A percentile compares a stretch with the other conserved stretches of the same genome.
Conservation (phyloP, 2,113 vertebrate genomes). For the Tichodroma muraria region DNA sequence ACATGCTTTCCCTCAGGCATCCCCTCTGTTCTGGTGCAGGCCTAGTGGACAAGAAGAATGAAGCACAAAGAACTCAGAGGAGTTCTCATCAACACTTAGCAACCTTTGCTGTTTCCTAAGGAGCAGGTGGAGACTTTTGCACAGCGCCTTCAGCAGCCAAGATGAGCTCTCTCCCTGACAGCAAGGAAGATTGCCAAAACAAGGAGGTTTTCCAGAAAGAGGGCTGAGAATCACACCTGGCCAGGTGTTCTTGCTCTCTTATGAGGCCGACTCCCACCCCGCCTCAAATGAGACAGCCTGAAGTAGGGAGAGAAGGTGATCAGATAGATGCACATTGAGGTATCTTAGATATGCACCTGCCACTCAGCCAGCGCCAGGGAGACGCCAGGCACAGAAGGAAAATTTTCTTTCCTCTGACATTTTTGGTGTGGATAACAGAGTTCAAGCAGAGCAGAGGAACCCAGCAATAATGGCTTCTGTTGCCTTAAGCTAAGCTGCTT, state of each 20-base stretch:
- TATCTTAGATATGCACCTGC: constrained; percentile 57
- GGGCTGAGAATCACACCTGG: neutral
- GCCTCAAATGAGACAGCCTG: neutral
- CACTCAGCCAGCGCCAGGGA: constrained; percentile 14
- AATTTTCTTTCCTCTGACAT: constrained; percentile 13
- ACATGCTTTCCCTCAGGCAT: neutral
- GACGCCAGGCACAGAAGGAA: neutral
- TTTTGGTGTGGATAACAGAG: constrained; percentile 21
- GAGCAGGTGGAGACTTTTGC: neutral
- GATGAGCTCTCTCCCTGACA: neutral
- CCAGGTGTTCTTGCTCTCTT: neutral
- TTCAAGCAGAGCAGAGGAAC: constrained; percentile 23
- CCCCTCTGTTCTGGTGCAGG: neutral
- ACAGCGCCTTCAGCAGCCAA: neutral
- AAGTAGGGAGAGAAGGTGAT: neutral
- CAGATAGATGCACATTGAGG: constrained; percentile 19
- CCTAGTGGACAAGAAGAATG: neutral
- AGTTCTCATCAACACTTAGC: neutral
- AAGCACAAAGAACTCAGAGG: neutral
- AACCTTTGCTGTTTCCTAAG: neutral
- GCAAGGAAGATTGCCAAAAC: neutral
- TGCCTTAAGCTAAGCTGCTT: constrained; percentile 47
- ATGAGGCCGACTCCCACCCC: neutral
- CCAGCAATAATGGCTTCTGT: neutral
- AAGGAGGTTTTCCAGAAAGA: neutral